Conservation (phyloP, 1,140 invertebrate genomes). For the Vanessa atalanta region DNA sequence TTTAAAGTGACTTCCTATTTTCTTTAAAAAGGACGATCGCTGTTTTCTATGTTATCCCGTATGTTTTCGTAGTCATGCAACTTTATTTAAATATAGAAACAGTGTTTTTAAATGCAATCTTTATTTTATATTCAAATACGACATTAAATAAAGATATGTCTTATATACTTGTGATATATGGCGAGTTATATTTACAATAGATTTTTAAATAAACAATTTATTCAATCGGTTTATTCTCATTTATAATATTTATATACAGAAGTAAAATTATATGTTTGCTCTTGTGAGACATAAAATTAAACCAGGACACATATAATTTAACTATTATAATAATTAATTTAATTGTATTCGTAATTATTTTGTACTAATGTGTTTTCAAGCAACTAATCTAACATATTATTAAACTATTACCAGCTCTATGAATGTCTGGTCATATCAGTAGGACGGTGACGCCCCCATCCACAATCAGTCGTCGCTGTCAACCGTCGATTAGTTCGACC, state of each 20-base stretch:
- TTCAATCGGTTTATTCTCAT: neutral
- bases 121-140: no score
- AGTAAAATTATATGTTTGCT: no score
- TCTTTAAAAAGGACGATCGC: neutral
- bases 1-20: conserved; percentile 2
- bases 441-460: conserved; percentile 26
- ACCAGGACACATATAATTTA: no score
- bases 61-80: neutral
- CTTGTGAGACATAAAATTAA: no score
- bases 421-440: conserved; percentile 20
- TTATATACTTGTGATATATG: no score
- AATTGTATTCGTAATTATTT: no score
- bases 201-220: neutral
- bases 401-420: conserved; percentile 8
- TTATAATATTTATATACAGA: no score
- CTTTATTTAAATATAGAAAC: no score
- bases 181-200: neutral
- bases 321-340: no score
- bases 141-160: no score
- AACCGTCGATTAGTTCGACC: conserved; percentile 38
- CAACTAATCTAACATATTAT: neutral
- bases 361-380: no score
- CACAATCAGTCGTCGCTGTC: conserved; percentile 37
- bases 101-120: no score
- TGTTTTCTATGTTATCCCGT: neutral